Evolutionary conservation across 2,888 invertebrate genomes (phyloP), one percentile per base, ranked within the genome.

Genomic region (Acleris sparsana): DNA sequence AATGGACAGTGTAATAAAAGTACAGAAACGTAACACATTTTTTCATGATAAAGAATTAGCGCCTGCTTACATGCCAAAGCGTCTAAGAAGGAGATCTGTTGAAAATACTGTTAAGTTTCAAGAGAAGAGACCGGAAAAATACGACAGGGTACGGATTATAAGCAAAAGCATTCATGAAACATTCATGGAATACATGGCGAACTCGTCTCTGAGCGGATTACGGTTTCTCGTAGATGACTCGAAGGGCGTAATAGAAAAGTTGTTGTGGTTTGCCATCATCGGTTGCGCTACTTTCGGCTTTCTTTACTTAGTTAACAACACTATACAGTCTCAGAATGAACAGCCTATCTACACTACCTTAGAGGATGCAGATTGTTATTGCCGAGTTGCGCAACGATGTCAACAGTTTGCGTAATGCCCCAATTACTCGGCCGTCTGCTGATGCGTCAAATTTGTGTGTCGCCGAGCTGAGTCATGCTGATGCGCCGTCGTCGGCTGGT

Each of bases 261-360:
- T 57, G 1, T 48, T 57, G 48, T 66, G 66, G 66, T 29, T 46
- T 16, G 25, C 13, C 16, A 29, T 66, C 5, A 66, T 66, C 7
- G 52, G 56, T 5, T 52, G 66, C 25, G 53, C 57, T 9, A 29
- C 56, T 52, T 61, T 48, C 53, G 44, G 56, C 16, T 66, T 66
- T 16, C 57, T 66, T 25, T 66, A 62, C 48, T 61, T 66, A 16
- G 46, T 62, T 25, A 48, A 57, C 5, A 53, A 43, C 39, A 51
- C 57, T 16, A 11, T 61, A 7, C 46, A 57, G 43, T 51, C 57
- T 39, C 61, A 57, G 25, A 13, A 46, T 4, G 39, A 43, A 1
- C 66, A 66, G 29, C 66, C 66, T 20, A 22, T 56, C 11, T 66
- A 66, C 18, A 66, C 61, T 62, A 66, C 66, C 16, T 22, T 66